Conservation (phyloP, 2,113 vertebrate genomes). For the Haemorhous mexicanus region DNA sequence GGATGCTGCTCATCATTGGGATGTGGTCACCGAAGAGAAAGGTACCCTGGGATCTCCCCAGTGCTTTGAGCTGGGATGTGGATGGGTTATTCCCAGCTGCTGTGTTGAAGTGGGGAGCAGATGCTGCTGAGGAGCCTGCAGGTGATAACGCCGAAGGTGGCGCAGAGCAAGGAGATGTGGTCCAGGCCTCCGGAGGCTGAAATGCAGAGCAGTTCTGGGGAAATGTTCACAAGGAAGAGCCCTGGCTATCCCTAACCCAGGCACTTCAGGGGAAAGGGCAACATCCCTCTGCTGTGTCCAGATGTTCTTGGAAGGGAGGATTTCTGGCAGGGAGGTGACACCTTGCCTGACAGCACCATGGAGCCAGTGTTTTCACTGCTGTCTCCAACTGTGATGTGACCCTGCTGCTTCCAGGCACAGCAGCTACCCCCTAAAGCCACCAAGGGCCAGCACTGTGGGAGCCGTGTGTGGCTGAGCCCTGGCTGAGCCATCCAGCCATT, state of each 20-base stretch:
- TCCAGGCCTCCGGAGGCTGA: fast-evolving
- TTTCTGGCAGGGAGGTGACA: background rate
- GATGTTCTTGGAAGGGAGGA: background rate
- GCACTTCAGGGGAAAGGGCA: background rate
- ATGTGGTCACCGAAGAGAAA: background rate
- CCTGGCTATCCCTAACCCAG: background rate
- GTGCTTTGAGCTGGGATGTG: background rate
- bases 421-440: background rate
- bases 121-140: background rate
- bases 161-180: background rate
- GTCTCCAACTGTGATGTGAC: fast-evolving
- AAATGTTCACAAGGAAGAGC: background rate
- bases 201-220: fast-evolving
- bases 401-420: background rate
- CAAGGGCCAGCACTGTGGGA: background rate
- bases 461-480: fast-evolving
- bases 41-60: background rate
- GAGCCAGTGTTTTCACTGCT: background rate
- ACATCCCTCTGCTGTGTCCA: background rate
- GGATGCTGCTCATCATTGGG: background rate
- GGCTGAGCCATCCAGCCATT: fast-evolving
- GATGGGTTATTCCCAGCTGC: background rate
- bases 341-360: background rate
- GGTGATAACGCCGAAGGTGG: fast-evolving
- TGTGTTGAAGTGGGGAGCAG: background rate